Base-by-base conservation (phyloP, 2,113 vertebrate species). In the Pseudois nayaur region DNA sequence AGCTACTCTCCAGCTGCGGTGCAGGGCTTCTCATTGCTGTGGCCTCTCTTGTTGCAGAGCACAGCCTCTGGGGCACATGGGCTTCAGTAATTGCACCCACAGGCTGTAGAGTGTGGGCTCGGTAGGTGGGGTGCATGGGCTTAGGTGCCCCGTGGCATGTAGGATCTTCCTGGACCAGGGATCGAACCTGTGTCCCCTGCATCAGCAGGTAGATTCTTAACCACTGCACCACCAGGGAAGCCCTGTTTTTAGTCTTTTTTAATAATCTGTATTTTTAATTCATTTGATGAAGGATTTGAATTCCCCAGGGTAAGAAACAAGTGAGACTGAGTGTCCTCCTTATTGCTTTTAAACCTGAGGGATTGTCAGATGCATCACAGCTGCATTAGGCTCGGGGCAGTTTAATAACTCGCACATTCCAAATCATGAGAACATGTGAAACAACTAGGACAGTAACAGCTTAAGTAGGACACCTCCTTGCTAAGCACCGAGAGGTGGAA, bases 381-480 rank as follows among this genome's bases (percentile, higher is more conserved):
- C 88, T 91, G 45, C 2, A 6, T 83, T 86, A 95, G 86, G 83
- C 78, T 91, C 86, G 93, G 71, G 82, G 55, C 71, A 94, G 10
- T 96, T 95, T 98, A 97, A 95, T 97, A 97, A 96, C 86, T 71
- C 93, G 33, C 27, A 71, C 13, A 89, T 21, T 89, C 29, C 45
- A 85, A 60, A 95, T 83, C n/a, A 81, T 94, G 79, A 93, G 82
- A 92, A 87, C 33, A 76, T 78, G 57, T 57, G 43, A 97, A 97
- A 85, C 94, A 97, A 97, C 6, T 97, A 88, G 93, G 86, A 40
- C 91, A 96, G 81, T 79, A 79, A 14, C 78, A 94, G 74, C 6
- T 52, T 97, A 98, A 97, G 79, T 97, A 95, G 95, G 95, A 27
- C 84, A 96, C 95, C 92, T 92, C 43, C n/a, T 83, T 94, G 93